Base-by-base conservation (phyloP, 1,140 invertebrate genomes). In the Ctenoplectra terminalis region DNA sequence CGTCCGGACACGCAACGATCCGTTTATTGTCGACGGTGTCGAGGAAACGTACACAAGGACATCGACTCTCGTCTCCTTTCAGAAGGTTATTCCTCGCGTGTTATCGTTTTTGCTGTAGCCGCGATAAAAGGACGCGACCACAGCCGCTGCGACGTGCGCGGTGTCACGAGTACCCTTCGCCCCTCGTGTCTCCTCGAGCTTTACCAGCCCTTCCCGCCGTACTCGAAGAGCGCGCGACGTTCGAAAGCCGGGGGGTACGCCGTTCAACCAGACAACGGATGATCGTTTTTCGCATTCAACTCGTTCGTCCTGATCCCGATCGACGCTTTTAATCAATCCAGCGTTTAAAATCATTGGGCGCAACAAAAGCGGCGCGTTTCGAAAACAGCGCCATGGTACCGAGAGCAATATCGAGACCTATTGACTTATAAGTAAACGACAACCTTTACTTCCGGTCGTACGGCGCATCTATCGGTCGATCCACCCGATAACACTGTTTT, bases 81-180 rank as follows among this genome's bases (percentile, higher is more conserved):
- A 29, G 34, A 63, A 46, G 31, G 54, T 50, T 43, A 48, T 1
- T 6, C 56, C 31, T 46, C 23, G 75, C 34, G 20, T 56, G 31
- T 79, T 61, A 50, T 72, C 73, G 73, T 50, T 73, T 37, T 54
- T 52, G 43, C 31, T 43, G 26, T 31, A 11, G 37, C 26, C 26
- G n/a, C 67, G 82, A 64, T 52, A 85, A 84, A 56, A 72, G 66
- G 66, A 83, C 76, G 50, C 54, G 70, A 63, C 26, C 58, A 48
- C 26, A 52, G 34, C 40, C 58, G 34, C 70, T 50, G 17, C 61
- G 31, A 40, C 60, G 60, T 66, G 64, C 83, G 81, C 50, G 67
- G 60, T 67, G 58, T 67, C 48, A 48, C 67, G n/a, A 13, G 40
- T 31, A 23, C n/a, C 74, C 40, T 31, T 40, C 20, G 23, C n/a